These are phyloP conservation scores for Junonia oenone DNA, from an alignment of 2,888 invertebrate species.

Conservation along the genomic window DNA sequence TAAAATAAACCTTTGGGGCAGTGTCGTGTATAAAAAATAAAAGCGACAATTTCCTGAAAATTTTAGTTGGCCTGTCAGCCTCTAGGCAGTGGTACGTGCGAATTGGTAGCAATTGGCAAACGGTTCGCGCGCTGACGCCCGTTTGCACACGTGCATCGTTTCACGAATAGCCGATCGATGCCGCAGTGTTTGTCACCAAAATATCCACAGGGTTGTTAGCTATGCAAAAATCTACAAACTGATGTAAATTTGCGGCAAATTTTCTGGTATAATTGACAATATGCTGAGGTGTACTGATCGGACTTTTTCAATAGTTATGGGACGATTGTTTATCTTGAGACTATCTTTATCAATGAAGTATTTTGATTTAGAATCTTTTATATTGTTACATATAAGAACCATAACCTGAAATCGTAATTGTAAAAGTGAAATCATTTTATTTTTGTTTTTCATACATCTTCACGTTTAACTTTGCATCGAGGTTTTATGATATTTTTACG, in stretches of 20 bases:
- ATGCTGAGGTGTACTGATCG: too few species aligned
- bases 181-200: neutral
- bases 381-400: too few species aligned
- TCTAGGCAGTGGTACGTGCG: neutral
- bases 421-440: too few species aligned
- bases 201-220: neutral
- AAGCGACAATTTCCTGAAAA: neutral
- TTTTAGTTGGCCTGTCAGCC: neutral
- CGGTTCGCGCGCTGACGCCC: slow-evolving; percentile 10
- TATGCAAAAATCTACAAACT: neutral
- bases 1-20: too few species aligned
- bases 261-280: neutral
- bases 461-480: too few species aligned
- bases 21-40: neutral
- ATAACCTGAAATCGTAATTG: too few species aligned
- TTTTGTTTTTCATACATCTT: too few species aligned
- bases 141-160: slow-evolving; percentile 11
- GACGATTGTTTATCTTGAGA: too few species aligned
- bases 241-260: neutral
- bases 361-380: too few species aligned
- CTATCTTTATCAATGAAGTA: too few species aligned
- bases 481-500: too few species aligned
- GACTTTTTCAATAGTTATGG: too few species aligned
- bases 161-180: neutral
- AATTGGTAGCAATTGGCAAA: slow-evolving; percentile 14